Evolutionary conservation across 1,140 invertebrate species (phyloP), one percentile per base, ranked within the genome.

Genomic region (Andricus grossulariae): DNA sequence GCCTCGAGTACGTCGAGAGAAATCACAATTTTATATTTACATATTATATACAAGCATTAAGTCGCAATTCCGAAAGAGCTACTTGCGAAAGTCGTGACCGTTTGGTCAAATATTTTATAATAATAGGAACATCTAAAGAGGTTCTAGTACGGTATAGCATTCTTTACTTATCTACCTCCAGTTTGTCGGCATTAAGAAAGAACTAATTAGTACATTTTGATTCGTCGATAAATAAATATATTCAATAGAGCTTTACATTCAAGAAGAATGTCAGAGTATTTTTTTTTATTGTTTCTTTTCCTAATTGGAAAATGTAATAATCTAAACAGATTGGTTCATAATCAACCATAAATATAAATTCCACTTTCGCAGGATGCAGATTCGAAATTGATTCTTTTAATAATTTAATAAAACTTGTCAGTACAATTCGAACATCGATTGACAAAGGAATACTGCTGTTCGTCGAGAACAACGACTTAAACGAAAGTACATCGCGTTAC

Each of bases 21-120:
- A 90, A 91, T 91, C 90, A 91, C 90, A 91, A 86, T 90, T 88
- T 89, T 72, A 85, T 91, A 91, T 91, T 86, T 91, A 91, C 89
- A 91, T 15, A 79, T 75, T 89, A 90, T 90, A 76, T 90, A 91
- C 89, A 89, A 78, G 50, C 52, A 21, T 15, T 12, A 51, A 50
- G 32, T 15, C 32, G 50, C 21, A 25, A n/a, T 21, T 78, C 73
- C 72, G 71, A 66, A 66, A 66, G 32, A 25, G 60, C 32, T 39
- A 66, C 60, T 66, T 66, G 60, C 60, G 60, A 66, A 66, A 66
- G 60, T 39, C 32, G 13, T 60, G 57, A 60, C 57, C 57, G 12
- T 32, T 39, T 54, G 52, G 57, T 60, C 21, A 60, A 32, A 32
- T 12, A 32, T 60, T 60, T 60, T 60, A 32, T 60, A 21, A 12